Evolutionary conservation across 1,140 invertebrate species (phyloP).

Genomic region (Rhagoletis zephyria): DNA sequence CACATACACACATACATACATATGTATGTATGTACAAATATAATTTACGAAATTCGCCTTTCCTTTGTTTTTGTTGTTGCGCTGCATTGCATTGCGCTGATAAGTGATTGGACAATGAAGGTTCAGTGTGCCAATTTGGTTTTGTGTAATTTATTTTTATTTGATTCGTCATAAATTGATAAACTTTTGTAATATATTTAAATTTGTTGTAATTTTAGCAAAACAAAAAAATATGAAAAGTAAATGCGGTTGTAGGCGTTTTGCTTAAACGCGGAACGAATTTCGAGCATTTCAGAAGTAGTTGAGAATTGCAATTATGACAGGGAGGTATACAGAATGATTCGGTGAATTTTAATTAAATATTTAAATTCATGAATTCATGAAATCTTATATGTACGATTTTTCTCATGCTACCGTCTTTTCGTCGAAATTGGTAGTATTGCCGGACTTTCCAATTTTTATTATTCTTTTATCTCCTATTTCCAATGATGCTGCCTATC

Average conservation of each 20-base stretch:
- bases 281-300: neutral
- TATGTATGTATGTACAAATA: neutral
- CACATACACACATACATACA: too few relatives aligned
- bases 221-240: neutral
- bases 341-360: neutral
- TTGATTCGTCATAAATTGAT: slow-evolving; percentile 39
- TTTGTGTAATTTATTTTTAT: neutral
- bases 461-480: too few relatives aligned
- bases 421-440: too few relatives aligned
- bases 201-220: slow-evolving; percentile 1
- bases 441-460: too few relatives aligned
- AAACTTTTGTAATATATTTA: slow-evolving; percentile 22
- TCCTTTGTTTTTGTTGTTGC: slow-evolving; percentile 14
- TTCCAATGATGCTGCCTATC: neutral
- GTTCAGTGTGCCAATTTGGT: slow-evolving; percentile 48
- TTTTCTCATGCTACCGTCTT: too few relatives aligned
- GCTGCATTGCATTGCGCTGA: neutral
- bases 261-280: neutral
- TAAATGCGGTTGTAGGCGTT: neutral
- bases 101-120: slow-evolving; percentile 25
- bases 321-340: neutral
- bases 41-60: slow-evolving; percentile 9
- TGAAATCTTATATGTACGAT: too few relatives aligned
- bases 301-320: neutral
- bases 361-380: neutral